These are phyloP conservation scores for Bombus polaris DNA, from an alignment of 1,140 invertebrate species.

Conservation along the genomic window DNA sequence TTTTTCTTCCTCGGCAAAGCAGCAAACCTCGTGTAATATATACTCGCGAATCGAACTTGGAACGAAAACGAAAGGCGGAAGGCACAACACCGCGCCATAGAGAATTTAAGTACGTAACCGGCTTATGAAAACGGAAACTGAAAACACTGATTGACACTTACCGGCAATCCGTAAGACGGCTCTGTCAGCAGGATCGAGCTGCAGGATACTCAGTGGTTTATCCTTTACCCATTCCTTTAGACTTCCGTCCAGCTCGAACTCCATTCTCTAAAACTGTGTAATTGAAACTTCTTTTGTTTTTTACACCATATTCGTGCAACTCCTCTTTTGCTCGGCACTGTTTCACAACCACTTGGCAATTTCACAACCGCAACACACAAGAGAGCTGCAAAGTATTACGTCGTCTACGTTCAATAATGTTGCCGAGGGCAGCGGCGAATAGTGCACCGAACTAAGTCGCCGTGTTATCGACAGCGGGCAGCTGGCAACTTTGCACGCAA, in stretches of 20 bases:
- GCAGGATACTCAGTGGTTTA: conserved; percentile 97
- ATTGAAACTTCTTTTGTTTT: conserved; percentile 23
- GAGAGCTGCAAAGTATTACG: background rate
- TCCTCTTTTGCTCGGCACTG: conserved; percentile 36
- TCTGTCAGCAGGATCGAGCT: conserved; percentile 96
- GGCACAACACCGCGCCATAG: background rate
- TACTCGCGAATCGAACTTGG: background rate
- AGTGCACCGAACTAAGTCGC: conserved; percentile 29
- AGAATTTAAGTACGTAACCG: conserved; percentile 10
- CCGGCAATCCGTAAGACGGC: conserved; percentile 98
- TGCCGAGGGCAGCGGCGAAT: background rate
- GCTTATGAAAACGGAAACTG: conserved; percentile 32
- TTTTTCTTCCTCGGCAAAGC: background rate
- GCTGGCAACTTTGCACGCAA: conserved; percentile 35
- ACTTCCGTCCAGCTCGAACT: conserved; percentile 92
- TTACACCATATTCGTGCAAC: conserved; percentile 57
- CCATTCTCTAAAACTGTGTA: conserved; percentile 83
- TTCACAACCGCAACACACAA: conserved; percentile 36
- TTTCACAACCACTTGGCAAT: conserved; percentile 49
- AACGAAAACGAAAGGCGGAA: conserved; percentile 39
- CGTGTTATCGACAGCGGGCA: conserved; percentile 48
- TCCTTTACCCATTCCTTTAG: conserved; percentile 98
- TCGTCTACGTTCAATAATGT: conserved; percentile 33
- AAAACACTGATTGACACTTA: conserved; percentile 81
- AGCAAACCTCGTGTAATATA: background rate